These are phyloP conservation scores for silkworm (Bombyx mori) DNA, from an alignment of 1,140 invertebrate genomes.

Conservation along the genomic window DNA sequence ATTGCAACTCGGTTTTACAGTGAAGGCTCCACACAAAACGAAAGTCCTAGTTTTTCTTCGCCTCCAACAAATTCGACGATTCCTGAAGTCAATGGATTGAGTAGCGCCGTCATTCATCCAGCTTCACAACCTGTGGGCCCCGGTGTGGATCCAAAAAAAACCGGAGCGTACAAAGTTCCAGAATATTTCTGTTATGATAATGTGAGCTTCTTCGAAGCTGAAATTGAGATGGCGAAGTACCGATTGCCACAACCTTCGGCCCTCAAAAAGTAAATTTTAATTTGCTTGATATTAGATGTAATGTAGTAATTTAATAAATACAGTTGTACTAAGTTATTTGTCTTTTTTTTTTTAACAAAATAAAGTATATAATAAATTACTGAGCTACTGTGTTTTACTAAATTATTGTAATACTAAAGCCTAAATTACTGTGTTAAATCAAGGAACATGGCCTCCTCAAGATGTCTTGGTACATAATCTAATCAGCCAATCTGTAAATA, in stretches of 20 bases:
- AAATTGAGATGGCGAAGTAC: slow-evolving; percentile 86
- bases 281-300: slow-evolving; percentile 2
- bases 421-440: too few relatives aligned
- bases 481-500: too few relatives aligned
- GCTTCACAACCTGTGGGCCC: slow-evolving; percentile 77
- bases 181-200: slow-evolving; percentile 89
- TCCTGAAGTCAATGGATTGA: slow-evolving; percentile 76
- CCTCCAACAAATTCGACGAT: slow-evolving; percentile 12
- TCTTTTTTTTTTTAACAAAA: too few relatives aligned
- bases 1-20: slow-evolving; percentile 32
- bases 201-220: slow-evolving; percentile 85
- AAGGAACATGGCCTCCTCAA: too few relatives aligned
- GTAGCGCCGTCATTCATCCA: slow-evolving; percentile 73
- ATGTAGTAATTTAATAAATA: slow-evolving; percentile 4
- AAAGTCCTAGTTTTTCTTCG: slow-evolving; percentile 18
- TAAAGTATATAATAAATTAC: too few relatives aligned
- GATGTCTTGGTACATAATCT: too few relatives aligned
- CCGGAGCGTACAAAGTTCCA: slow-evolving; percentile 85
- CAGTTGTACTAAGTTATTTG: neutral
- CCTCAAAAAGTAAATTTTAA: slow-evolving; percentile 48
- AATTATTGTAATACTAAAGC: too few relatives aligned
- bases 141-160: slow-evolving; percentile 77
- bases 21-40: slow-evolving; percentile 28
- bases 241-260: slow-evolving; percentile 81
- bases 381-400: too few relatives aligned